Evolutionary conservation across 2,888 invertebrate species (phyloP).

Genomic region (Neelides folsomi): DNA sequence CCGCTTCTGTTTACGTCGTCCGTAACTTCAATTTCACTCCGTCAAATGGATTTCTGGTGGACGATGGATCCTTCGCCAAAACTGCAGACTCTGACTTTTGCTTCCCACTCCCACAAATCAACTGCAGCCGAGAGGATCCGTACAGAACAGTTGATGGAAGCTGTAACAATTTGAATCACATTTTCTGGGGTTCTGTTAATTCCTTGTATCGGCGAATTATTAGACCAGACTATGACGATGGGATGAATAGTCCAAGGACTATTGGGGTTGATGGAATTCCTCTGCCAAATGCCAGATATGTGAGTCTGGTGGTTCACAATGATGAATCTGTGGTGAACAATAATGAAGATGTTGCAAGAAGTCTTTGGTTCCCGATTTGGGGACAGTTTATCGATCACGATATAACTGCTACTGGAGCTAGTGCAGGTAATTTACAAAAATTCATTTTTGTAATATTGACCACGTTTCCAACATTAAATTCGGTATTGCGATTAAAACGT

Average conservation of each 20-base stretch:
- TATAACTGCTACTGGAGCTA: constrained; percentile 64
- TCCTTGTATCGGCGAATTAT: constrained; percentile 61
- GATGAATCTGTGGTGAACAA: constrained; percentile 53
- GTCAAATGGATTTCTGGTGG: too few species aligned
- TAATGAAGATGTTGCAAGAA: constrained; percentile 58
- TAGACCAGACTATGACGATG: constrained; percentile 62
- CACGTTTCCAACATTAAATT: constrained; percentile 13
- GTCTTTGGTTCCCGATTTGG: constrained; percentile 74
- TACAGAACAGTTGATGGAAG: constrained; percentile 59
- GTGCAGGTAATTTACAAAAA: constrained; percentile 2
- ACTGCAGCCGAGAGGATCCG: too few species aligned
- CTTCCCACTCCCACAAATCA: too few species aligned
- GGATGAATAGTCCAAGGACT: constrained; percentile 51
- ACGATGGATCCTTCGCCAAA: too few species aligned
- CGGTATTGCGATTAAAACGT: too few species aligned
- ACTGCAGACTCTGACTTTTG: too few species aligned
- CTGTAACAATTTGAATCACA: constrained; percentile 58
- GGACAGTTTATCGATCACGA: constrained; percentile 82
- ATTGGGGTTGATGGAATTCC: constrained; percentile 41
- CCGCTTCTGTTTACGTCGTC: too few species aligned
- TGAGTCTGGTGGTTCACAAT: constrained; percentile 50
- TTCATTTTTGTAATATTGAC: background rate
- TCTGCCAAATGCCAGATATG: constrained; percentile 60
- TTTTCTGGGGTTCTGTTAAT: constrained; percentile 56
- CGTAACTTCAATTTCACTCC: too few species aligned